A percentile compares a stretch with the other conserved stretches of the same genome.
These are phyloP conservation scores for Limnephilus rhombicus DNA, from an alignment of 2,888 invertebrate genomes.

Conservation along the genomic window DNA sequence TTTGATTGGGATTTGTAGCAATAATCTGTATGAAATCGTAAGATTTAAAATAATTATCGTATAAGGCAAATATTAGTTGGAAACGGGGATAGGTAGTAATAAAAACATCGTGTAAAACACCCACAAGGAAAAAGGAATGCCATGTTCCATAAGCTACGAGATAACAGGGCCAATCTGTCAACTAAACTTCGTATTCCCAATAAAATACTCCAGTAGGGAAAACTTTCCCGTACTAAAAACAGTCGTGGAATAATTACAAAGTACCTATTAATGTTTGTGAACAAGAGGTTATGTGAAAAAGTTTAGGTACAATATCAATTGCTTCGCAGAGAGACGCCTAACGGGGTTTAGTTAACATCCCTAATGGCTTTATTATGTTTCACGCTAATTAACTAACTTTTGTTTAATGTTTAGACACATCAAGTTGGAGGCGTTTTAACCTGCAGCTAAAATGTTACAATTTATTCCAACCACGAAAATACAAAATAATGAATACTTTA, in stretches of 20 bases:
- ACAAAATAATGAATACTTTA: not conserved
- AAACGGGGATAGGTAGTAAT: no score
- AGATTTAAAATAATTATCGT: no score
- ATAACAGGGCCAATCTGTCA: not conserved
- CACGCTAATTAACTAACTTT: constrained; percentile 44
- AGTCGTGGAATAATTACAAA: no score
- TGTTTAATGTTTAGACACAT: constrained; percentile 45
- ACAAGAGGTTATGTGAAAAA: constrained; percentile 16
- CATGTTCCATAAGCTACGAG: not conserved
- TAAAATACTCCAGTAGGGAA: not conserved
- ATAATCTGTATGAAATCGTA: no score
- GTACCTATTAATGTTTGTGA: not conserved
- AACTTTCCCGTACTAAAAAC: not conserved
- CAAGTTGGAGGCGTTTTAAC: constrained; percentile 44
- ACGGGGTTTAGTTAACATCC: constrained; percentile 35
- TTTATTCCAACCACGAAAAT: not conserved
- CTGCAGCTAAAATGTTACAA: constrained; percentile 36
- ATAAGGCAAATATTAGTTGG: no score
- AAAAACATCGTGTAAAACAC: not conserved
- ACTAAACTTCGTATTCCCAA: not conserved
- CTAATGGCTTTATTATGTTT: constrained; percentile 47
- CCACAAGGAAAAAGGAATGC: no score
- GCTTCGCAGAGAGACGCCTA: constrained; percentile 35
- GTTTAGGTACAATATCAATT: constrained; percentile 28
- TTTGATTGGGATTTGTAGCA: no score